A percentile compares a stretch with the other conserved stretches of the same genome.
Conservation (phyloP, 2,888 invertebrate genomes). For the Choreutis nemorana region DNA sequence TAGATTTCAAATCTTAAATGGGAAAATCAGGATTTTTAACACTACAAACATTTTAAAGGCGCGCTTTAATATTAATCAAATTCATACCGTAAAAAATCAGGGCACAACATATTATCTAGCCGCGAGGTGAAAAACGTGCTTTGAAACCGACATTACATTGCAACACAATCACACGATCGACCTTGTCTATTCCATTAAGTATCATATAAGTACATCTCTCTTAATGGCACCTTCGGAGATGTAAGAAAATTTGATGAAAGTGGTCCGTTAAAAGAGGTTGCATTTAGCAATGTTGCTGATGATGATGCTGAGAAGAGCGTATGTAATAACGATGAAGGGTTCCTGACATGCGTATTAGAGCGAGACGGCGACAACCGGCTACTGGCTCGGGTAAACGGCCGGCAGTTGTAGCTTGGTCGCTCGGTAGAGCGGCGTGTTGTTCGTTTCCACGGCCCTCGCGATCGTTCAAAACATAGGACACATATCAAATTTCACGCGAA, state of each 20-base stretch:
- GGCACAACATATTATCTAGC: no score
- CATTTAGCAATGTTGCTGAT: slow-evolving; percentile 1
- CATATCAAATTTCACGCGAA: slow-evolving; percentile 64
- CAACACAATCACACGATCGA: slow-evolving; percentile 42
- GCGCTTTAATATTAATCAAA: no score
- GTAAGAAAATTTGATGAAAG: background rate
- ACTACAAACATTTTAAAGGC: no score
- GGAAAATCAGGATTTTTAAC: no score
- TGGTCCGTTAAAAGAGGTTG: background rate
- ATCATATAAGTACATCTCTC: background rate
- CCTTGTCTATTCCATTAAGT: slow-evolving; percentile 25
- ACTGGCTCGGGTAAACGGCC: slow-evolving; percentile 30
- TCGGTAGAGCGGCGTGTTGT: slow-evolving; percentile 32
- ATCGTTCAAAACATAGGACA: slow-evolving; percentile 35
- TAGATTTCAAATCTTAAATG: no score
- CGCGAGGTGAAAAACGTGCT: slow-evolving; percentile 48
- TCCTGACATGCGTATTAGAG: slow-evolving; percentile 60
- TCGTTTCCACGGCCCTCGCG: slow-evolving; percentile 9
- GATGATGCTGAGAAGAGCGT: slow-evolving; percentile 20
- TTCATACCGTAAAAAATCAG: no score
- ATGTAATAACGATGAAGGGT: slow-evolving; percentile 36
- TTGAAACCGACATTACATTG: no score
- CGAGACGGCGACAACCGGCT: slow-evolving; percentile 40
- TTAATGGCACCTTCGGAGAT: background rate
- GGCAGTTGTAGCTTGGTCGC: slow-evolving; percentile 51